Evolutionary conservation across 1,140 invertebrate species (phyloP).

Genomic region (Brachionus rotundiformis): DNA sequence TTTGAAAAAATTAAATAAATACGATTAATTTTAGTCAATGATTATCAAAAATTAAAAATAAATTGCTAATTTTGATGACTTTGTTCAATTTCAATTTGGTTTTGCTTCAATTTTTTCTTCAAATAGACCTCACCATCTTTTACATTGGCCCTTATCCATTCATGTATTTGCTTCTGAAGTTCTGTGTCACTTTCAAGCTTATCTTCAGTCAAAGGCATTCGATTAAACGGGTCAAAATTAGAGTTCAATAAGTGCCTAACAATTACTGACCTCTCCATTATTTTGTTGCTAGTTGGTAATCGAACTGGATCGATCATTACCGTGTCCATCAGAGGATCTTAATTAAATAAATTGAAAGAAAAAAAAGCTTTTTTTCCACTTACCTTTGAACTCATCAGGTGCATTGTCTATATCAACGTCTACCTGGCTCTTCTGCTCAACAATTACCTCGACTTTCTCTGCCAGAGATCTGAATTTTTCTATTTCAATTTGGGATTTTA

Average conservation of each 20-base stretch:
- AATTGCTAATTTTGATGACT: constrained; percentile 21
- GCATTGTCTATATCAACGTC: constrained; percentile 85
- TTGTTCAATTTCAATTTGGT: constrained; percentile 43
- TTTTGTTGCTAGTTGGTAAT: constrained; percentile 81
- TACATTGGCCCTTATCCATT: constrained; percentile 34
- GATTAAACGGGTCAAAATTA: constrained; percentile 92
- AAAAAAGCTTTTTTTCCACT: constrained; percentile 57
- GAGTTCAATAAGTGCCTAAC: constrained; percentile 88
- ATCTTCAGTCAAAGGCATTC: constrained; percentile 85
- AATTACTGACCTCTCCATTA: constrained; percentile 93
- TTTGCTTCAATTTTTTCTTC: constrained; percentile 12
- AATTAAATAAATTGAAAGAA: no score
- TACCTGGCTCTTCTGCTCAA: constrained; percentile 72
- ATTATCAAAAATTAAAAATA: neutral
- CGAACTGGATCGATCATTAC: constrained; percentile 93
- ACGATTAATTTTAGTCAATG: neutral
- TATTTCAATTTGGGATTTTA: constrained; percentile 78
- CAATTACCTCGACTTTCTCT: constrained; percentile 76
- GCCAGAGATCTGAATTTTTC: constrained; percentile 79
- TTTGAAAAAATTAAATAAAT: neutral
- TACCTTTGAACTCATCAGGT: constrained; percentile 82
- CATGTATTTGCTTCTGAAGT: constrained; percentile 15
- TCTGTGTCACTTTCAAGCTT: constrained; percentile 71
- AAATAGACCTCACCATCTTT: constrained; percentile 50
- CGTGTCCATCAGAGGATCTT: constrained; percentile 94